Evolutionary conservation across 2,888 invertebrate genomes (phyloP).

Genomic region (Allacma fusca): DNA sequence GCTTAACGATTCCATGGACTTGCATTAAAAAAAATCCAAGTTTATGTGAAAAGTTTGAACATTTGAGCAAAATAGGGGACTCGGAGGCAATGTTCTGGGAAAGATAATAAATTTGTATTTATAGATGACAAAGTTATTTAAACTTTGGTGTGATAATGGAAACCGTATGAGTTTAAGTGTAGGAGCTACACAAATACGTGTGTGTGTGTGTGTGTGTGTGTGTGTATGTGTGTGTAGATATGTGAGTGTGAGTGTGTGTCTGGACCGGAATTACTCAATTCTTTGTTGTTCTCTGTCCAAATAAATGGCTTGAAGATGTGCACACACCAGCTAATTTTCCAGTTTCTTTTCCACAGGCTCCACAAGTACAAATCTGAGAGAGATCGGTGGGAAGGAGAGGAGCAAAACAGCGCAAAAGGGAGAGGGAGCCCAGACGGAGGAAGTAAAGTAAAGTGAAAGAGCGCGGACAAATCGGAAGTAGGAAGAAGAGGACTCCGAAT

Average conservation of each 20-base stretch:
- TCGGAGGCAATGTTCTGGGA: neutral
- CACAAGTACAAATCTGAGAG: neutral
- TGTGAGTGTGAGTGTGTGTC: no score
- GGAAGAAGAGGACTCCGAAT: neutral
- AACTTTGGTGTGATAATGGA: slow-evolving; percentile 8
- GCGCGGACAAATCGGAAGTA: slow-evolving; percentile 12
- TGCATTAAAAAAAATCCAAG: neutral
- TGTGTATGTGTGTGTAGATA: no score
- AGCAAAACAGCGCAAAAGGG: neutral
- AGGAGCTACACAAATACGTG: neutral
- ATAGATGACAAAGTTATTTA: slow-evolving; percentile 11
- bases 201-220: no score
- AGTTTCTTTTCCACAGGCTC: neutral
- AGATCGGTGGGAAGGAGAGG: neutral
- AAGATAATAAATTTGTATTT: neutral
- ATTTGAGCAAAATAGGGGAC: slow-evolving; percentile 1
- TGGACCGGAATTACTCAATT: neutral
- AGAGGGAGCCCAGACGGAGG: neutral
- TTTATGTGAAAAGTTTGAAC: slow-evolving; percentile 8
- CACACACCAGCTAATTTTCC: slow-evolving; percentile 1
- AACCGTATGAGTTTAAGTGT: neutral
- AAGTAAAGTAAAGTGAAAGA: neutral
- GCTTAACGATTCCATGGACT: neutral
- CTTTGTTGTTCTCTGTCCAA: slow-evolving; percentile 16
- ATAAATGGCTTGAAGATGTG: slow-evolving; percentile 8